Evolutionary conservation across 2,888 invertebrate species (phyloP).

Genomic region (Dichetophora obliterata): DNA sequence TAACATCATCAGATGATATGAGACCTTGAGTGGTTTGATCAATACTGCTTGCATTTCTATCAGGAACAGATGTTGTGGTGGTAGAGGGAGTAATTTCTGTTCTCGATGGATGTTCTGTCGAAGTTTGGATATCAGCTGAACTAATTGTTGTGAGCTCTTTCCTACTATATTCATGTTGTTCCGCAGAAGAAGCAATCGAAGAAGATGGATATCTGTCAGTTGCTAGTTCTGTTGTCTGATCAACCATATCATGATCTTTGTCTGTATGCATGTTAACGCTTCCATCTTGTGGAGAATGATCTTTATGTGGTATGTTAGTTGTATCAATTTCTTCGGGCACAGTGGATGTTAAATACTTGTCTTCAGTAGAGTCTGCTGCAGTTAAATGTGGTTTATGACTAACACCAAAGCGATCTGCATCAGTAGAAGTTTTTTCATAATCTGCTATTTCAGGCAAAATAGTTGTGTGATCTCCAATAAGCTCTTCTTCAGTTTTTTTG

Average conservation of each 20-base stretch:
- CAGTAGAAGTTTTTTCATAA: background rate
- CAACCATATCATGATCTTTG: background rate
- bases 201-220: background rate
- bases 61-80: background rate
- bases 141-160: background rate
- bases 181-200: background rate
- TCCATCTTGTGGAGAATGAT: background rate
- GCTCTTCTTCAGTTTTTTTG: background rate
- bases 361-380: background rate
- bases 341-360: background rate
- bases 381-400: background rate
- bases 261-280: background rate
- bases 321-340: background rate
- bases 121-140: background rate
- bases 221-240: background rate
- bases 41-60: background rate
- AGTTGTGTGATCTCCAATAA: background rate
- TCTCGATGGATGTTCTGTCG: background rate
- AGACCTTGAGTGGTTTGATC: background rate
- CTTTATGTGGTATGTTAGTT: background rate
- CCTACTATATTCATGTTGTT: background rate
- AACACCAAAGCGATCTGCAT: background rate
- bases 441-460: too few species aligned
- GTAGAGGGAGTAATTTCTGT: background rate
- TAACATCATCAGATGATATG: constrained; percentile 37